Evolutionary conservation across 1,140 invertebrate genomes (phyloP), one percentile per base, ranked within the genome.

Genomic region (Adoxophyes honmai): DNA sequence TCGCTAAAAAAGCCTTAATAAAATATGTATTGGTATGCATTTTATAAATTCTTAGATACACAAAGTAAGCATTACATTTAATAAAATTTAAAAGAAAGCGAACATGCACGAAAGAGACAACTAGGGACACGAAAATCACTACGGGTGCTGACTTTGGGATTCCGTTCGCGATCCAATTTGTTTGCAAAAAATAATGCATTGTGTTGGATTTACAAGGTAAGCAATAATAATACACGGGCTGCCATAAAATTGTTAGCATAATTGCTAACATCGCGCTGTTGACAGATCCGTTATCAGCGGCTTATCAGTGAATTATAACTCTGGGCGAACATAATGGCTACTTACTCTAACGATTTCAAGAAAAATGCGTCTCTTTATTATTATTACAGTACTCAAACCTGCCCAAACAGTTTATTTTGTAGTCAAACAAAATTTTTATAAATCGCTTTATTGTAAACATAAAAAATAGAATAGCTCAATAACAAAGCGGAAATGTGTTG

Each of bases 231-330:
- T 28, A 48, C 42, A 48, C 18, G 42, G 42, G 18, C 42, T 18
- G 28, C 42, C 33, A 35, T 52, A 28, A 52, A 52, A 52, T 18
- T 14, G 51, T 52, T 35, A 34, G 33, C 51, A 52, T 18, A 52
- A 52, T 52, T 14, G 34, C 51, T 52, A 34, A 52, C 51, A 52
- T 35, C 51, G 51, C 51, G 11, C 51, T 52, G 51, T 52, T 52
- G 51, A 52, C 51, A 34, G 51, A 52, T 52, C 51, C 33, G 33
- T 52, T 52, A 52, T 52, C 51, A 52, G 13, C 34, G 33, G 15
- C 51, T 52, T 52, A 52, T 52, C 51, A 52, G 42, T 33, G 42
- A 48, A 48, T 33, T 48, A 48, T 48, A 48, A 48, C 42, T 48
- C 42, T 48, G 42, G n/a, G 18, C 42, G 21, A 48, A 48, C 42